phyloP scores from a whole-genome alignment of 23 tunicate species.

The Botrylloides violaceus region DNA sequence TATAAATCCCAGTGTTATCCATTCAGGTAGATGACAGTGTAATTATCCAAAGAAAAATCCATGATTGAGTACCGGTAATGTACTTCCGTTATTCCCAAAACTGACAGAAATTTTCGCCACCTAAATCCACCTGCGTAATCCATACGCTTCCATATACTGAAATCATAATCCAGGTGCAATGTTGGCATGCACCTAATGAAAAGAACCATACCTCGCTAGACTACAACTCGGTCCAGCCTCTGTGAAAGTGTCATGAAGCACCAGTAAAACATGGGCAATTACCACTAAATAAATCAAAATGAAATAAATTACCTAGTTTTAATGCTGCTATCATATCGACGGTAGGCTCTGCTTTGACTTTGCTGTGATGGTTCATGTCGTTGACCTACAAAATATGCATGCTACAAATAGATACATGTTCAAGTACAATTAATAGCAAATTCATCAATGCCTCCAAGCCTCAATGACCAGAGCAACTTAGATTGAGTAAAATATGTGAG shows the following conservation, averaged over 20 bases:
- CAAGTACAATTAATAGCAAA: too few species aligned
- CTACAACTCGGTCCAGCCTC: not conserved
- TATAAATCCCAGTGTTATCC: not conserved
- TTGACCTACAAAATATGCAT: not conserved
- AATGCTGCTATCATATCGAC: not conserved
- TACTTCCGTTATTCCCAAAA: not conserved
- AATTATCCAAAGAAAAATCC: not conserved
- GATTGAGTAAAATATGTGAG: not conserved
- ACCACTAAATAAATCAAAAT: not conserved
- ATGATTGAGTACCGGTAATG: not conserved
- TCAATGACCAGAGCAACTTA: not conserved
- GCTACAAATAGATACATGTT: too few species aligned
- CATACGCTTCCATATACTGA: not conserved
- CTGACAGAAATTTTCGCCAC: not conserved
- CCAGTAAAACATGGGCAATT: not conserved
- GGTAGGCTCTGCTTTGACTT: not conserved
- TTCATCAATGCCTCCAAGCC: not conserved
- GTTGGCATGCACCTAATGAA: not conserved
- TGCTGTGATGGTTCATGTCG: not conserved
- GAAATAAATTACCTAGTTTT: not conserved
- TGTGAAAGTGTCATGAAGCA: slow-evolving; percentile 2
- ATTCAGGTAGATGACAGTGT: not conserved
- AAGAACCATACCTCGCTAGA: not conserved
- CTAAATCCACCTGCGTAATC: slow-evolving; percentile 36
- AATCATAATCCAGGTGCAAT: slow-evolving; percentile 11